Percentiles rank a stretch among this genome's conserved stretches.
phyloP scores from a whole-genome alignment of 2,113 vertebrate species.

The Hypocryptadius cinnamomeus region DNA sequence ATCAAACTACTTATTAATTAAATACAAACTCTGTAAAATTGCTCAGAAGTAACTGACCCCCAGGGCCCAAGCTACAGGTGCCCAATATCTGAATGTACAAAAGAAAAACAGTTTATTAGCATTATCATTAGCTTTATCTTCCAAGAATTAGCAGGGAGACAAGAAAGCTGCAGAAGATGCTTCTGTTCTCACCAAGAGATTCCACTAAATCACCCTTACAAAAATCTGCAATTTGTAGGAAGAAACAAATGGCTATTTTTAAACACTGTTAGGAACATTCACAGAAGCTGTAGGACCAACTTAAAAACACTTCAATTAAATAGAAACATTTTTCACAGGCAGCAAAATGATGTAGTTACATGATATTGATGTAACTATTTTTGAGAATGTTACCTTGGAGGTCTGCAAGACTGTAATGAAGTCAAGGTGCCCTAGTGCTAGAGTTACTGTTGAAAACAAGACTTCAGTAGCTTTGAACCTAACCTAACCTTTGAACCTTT shows the following conservation, averaged over 20 bases:
- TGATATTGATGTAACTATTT: background rate
- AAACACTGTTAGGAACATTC: background rate
- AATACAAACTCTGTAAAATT: background rate
- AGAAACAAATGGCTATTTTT: background rate
- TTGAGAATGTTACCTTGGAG: background rate
- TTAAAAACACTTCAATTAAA: background rate
- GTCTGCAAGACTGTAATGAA: background rate
- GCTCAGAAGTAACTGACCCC: background rate
- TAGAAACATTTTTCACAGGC: background rate
- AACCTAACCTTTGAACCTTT: background rate
- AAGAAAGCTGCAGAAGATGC: background rate
- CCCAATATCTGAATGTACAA: background rate
- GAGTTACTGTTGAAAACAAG: background rate
- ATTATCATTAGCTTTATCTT: background rate
- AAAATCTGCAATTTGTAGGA: background rate
- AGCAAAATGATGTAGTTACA: background rate
- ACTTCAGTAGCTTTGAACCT: background rate
- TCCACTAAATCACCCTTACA: background rate
- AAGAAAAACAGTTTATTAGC: background rate
- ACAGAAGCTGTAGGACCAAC: background rate
- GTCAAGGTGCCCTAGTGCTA: background rate
- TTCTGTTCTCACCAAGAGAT: background rate
- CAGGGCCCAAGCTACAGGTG: background rate
- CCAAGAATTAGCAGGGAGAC: background rate
- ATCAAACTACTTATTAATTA: constrained; percentile 13